Base-by-base conservation (phyloP, 2,888 invertebrate species). In the Embidobia sp. region DNA sequence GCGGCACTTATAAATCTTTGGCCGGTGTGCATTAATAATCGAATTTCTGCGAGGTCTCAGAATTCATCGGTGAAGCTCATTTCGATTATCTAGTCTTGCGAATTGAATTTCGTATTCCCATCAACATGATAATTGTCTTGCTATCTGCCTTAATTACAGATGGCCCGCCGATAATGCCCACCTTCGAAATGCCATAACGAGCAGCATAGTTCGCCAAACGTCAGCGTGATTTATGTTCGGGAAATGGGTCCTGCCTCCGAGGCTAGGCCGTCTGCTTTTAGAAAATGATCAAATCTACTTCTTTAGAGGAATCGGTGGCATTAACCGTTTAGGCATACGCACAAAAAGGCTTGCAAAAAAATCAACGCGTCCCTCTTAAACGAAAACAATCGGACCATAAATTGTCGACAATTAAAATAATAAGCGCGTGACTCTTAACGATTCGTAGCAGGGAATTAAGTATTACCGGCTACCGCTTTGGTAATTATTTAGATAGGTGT, bases 141-240 rank as follows among this genome's bases (percentile, higher is more conserved):
- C 84, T 84, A 80, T 81, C 79, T 72, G 69, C 66, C 84, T 85
- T 88, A 88, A 88, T 88, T 88, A 86, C 85, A 85, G 84, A 84
- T 77, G 81, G 79, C 81, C 78, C 77, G 84, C 83, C 85, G 86
- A 86, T 88, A 88, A 88, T 87, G 82, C 83, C 85, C 84, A 85
- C 84, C 85, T 85, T 86, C 81, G 83, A 86, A 83, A 86, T 81
- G 81, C 80, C 84, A 82, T 86, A 85, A 80, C 76, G 79, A 81
- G 66, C 64, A 61, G 75, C 75, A 76, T 74, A 77, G 79, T 74
- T 78, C 76, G 70, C 63, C 73, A 79, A 80, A 83, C 85, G 87
- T 86, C 87, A 84, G 79, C 70, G 79, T 88, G 88, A 89, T 88
- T 88, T 88, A 89, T 88, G 87, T 80, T 82, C 87, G 87, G 86